Evolutionary conservation across 1,140 invertebrate species (phyloP).

Genomic region (Neodiprion pinetum): DNA sequence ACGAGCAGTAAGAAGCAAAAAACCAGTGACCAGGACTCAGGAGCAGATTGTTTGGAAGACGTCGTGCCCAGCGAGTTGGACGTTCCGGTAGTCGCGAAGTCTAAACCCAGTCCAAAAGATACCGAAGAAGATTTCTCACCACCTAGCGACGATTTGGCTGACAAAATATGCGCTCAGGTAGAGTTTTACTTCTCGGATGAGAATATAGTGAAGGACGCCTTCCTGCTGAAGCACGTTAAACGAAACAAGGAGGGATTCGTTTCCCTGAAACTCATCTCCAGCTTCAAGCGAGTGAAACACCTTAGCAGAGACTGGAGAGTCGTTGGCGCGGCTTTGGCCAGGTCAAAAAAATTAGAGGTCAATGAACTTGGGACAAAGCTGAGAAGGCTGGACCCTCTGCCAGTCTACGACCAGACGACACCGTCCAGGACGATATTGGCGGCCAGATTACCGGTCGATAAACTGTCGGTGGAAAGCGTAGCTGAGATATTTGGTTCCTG

Average conservation of each 20-base stretch:
- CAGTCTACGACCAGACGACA: conserved; percentile 89
- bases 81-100: conserved; percentile 1
- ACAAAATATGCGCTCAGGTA: conserved; percentile 82
- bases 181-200: conserved; percentile 96
- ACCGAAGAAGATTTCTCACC: conserved; percentile 46
- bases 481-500: conserved; percentile 86
- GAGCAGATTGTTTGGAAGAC: conserved; percentile 40
- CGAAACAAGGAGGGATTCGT: conserved; percentile 95
- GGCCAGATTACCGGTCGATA: conserved; percentile 82
- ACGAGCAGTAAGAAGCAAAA: conserved; percentile 40
- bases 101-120: conserved; percentile 7
- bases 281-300: conserved; percentile 91
- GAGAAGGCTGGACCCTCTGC: conserved; percentile 83
- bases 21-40: conserved; percentile 40
- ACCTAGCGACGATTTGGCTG: conserved; percentile 76
- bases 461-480: conserved; percentile 84
- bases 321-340: conserved; percentile 81
- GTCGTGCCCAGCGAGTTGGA: conserved; percentile 15
- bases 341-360: conserved; percentile 84
- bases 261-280: conserved; percentile 91
- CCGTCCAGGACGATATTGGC: conserved; percentile 90
- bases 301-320: conserved; percentile 93
- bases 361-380: conserved; percentile 92
- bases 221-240: conserved; percentile 92
- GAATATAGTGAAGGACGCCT: conserved; percentile 94